Percentiles rank a stretch among this genome's conserved stretches.
These are phyloP conservation scores for Diploptera punctata DNA, from an alignment of 2,888 invertebrate species.

Conservation along the genomic window DNA sequence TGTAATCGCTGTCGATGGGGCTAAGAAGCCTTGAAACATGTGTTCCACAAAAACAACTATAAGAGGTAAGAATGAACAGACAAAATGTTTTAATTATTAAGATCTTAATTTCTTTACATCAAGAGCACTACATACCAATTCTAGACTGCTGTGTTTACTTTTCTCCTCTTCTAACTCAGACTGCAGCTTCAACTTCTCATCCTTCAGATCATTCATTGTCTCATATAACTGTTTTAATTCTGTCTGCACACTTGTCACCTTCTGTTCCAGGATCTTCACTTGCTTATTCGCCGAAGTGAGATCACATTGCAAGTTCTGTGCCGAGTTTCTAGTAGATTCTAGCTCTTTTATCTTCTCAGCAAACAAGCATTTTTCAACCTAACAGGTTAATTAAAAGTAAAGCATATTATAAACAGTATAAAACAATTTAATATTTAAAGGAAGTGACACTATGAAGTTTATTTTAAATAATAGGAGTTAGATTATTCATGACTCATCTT, in stretches of 20 bases:
- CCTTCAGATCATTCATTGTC: constrained; percentile 34
- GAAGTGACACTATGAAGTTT: too few relatives aligned
- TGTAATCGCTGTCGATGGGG: too few relatives aligned
- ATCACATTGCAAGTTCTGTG: not conserved
- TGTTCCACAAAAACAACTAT: too few relatives aligned
- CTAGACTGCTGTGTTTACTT: constrained; percentile 34
- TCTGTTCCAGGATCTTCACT: not conserved
- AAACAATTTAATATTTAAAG: too few relatives aligned
- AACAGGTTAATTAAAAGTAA: too few relatives aligned
- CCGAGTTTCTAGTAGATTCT: not conserved
- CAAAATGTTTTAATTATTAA: too few relatives aligned
- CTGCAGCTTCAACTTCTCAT: constrained; percentile 52
- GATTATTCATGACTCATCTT: too few relatives aligned
- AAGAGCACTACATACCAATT: constrained; percentile 6
- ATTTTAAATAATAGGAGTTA: too few relatives aligned
- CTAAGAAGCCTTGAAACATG: too few relatives aligned
- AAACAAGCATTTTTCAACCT: not conserved
- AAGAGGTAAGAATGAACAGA: too few relatives aligned
- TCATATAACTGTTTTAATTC: not conserved
- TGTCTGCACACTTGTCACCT: not conserved
- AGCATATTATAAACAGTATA: too few relatives aligned
- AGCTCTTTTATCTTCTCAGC: not conserved
- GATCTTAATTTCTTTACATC: too few relatives aligned
- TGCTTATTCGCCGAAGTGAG: not conserved
- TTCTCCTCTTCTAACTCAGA: constrained; percentile 50